Conservation (phyloP, 2,888 invertebrate genomes). For the Ditylenchus weischeri region DNA sequence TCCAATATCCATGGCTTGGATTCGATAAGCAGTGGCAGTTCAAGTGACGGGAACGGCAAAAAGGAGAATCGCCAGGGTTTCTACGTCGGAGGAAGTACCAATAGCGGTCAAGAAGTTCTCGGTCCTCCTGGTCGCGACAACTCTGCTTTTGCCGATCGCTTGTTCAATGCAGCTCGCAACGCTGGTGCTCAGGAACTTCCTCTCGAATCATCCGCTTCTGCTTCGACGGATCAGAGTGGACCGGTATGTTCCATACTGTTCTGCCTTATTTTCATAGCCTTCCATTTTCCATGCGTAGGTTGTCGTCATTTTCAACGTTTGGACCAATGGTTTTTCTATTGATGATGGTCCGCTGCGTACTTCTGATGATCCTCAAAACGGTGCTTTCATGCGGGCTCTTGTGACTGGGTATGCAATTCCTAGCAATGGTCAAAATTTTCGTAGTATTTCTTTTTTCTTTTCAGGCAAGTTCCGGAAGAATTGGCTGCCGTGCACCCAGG, state of each 20-base stretch:
- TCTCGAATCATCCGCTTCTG: conserved; percentile 27
- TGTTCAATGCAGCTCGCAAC: conserved; percentile 35
- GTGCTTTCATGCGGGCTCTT: conserved; percentile 73
- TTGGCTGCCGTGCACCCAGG: conserved; percentile 59
- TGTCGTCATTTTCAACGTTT: conserved; percentile 65
- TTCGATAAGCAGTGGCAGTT: not conserved
- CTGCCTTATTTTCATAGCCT: not conserved
- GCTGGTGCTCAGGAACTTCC: conserved; percentile 40
- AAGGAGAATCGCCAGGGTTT: conserved; percentile 25
- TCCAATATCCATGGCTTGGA: conserved; percentile 1
- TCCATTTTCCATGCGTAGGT: conserved; percentile 1
- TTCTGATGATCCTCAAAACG: conserved; percentile 80
- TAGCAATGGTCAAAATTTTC: not conserved
- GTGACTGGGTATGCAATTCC: conserved; percentile 6
- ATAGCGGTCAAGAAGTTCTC: conserved; percentile 52
- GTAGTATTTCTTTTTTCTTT: conserved; percentile 5
- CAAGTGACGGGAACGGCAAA: not conserved
- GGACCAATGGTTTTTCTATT: conserved; percentile 91
- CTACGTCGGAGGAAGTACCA: conserved; percentile 52
- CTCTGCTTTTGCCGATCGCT: conserved; percentile 26
- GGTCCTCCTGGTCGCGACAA: conserved; percentile 37
- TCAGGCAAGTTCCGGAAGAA: conserved; percentile 61
- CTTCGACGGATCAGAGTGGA: not conserved
- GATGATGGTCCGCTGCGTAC: conserved; percentile 79
- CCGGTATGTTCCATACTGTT: no score